Evolutionary conservation across 2,888 invertebrate genomes (phyloP).

Genomic region (Nomada flava): DNA sequence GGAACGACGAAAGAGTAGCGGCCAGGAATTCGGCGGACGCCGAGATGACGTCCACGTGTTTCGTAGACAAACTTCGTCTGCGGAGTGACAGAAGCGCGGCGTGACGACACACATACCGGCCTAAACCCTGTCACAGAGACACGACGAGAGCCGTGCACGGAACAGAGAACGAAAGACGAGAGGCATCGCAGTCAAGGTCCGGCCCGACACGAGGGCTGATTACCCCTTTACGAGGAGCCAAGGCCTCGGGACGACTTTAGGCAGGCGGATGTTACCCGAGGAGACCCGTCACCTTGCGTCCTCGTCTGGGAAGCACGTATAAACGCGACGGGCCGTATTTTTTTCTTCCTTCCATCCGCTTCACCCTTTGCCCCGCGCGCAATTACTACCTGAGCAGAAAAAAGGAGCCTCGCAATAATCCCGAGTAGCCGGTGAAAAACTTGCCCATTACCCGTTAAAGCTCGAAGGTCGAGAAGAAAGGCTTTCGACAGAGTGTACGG

Average conservation of each 20-base stretch:
- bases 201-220: slow-evolving; percentile 78
- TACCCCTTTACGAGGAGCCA: slow-evolving; percentile 83
- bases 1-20: background rate
- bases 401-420: slow-evolving; percentile 71
- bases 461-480: slow-evolving; percentile 32
- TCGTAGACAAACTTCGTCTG: slow-evolving; percentile 80
- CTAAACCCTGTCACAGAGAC: slow-evolving; percentile 67
- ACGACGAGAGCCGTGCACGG: slow-evolving; percentile 64
- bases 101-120: slow-evolving; percentile 67
- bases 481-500: slow-evolving; percentile 57
- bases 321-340: slow-evolving; percentile 33
- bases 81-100: slow-evolving; percentile 79
- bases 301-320: slow-evolving; percentile 47
- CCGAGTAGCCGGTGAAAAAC: slow-evolving; percentile 58
- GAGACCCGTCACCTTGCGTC: slow-evolving; percentile 40
- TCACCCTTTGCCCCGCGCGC: background rate
- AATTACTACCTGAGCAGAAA: slow-evolving; percentile 46
- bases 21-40: slow-evolving; percentile 25
- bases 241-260: slow-evolving; percentile 71
- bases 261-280: slow-evolving; percentile 18
- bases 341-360: slow-evolving; percentile 1
- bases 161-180: slow-evolving; percentile 60
- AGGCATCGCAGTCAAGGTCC: slow-evolving; percentile 80
- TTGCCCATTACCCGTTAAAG: slow-evolving; percentile 75
- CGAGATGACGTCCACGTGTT: slow-evolving; percentile 67